A percentile compares a stretch with the other conserved stretches of the same genome.
These are phyloP conservation scores for Rhingia campestris DNA, from an alignment of 2,888 invertebrate genomes.

Conservation along the genomic window DNA sequence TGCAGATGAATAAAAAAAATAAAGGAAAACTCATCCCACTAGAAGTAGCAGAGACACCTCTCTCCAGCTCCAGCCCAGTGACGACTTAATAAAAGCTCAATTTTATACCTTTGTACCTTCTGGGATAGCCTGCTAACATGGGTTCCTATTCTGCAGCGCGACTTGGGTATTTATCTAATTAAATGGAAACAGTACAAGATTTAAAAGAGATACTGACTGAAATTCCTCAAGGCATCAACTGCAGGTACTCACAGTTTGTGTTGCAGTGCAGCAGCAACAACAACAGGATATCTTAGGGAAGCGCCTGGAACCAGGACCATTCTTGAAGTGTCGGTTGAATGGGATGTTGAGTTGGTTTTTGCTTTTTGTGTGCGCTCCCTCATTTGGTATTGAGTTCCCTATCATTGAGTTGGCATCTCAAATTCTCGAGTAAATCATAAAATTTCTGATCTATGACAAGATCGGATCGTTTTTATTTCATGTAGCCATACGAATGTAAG, in stretches of 20 bases:
- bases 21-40: slow-evolving; percentile 44
- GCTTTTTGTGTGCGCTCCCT: slow-evolving; percentile 6
- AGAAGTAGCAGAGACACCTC: slow-evolving; percentile 41
- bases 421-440: slow-evolving; percentile 70
- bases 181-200: slow-evolving; percentile 68
- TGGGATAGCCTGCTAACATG: slow-evolving; percentile 31
- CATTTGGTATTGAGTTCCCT: slow-evolving; percentile 46
- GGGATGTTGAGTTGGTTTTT: slow-evolving; percentile 11
- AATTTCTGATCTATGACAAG: slow-evolving; percentile 72
- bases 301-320: neutral
- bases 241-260: neutral
- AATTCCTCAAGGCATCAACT: slow-evolving; percentile 59
- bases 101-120: slow-evolving; percentile 64
- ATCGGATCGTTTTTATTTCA: slow-evolving; percentile 31
- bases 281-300: slow-evolving; percentile 42
- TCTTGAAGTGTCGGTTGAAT: slow-evolving; percentile 43
- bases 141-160: slow-evolving; percentile 16
- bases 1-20: slow-evolving; percentile 25
- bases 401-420: slow-evolving; percentile 63
- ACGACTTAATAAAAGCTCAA: slow-evolving; percentile 73
- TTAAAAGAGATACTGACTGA: slow-evolving; percentile 56
- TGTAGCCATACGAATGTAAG: slow-evolving; percentile 14
- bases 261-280: neutral
- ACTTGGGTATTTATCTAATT: slow-evolving; percentile 68
- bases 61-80: slow-evolving; percentile 16